phyloP scores from a whole-genome alignment of 2,888 invertebrate species.

The Syrphus vitripennis region DNA sequence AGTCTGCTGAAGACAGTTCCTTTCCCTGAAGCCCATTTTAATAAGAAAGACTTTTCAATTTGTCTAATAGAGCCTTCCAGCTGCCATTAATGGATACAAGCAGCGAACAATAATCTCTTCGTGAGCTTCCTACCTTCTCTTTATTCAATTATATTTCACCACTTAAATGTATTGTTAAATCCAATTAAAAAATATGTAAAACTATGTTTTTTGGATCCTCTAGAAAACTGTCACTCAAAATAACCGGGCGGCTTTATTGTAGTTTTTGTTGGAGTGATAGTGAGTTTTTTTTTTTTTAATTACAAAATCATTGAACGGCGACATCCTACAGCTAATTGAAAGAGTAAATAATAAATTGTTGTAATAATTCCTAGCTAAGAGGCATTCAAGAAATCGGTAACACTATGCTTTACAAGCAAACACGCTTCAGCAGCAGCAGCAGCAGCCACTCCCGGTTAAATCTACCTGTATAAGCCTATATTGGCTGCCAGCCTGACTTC shows the following conservation, averaged over 20 bases:
- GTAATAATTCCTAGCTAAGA: constrained; percentile 12
- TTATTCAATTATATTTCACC: background rate
- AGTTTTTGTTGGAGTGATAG: constrained; percentile 41
- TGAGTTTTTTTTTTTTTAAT: constrained; percentile 38
- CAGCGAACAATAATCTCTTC: background rate
- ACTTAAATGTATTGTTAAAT: background rate
- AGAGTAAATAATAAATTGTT: constrained; percentile 17
- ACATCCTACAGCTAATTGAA: constrained; percentile 55
- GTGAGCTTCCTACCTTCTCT: background rate
- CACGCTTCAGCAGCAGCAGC: constrained; percentile 18
- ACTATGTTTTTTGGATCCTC: background rate
- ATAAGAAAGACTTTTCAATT: background rate
- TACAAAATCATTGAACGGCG: constrained; percentile 56
- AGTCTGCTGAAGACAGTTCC: background rate
- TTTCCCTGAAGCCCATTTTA: background rate
- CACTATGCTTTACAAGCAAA: constrained; percentile 1
- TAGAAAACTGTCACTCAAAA: constrained; percentile 56
- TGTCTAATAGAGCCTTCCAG: background rate
- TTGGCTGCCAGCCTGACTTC: background rate
- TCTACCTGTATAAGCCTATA: background rate
- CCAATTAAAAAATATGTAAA: background rate
- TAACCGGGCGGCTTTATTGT: constrained; percentile 44
- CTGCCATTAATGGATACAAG: background rate
- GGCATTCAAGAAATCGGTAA: background rate
- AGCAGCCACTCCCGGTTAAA: constrained; percentile 54